Conservation (phyloP, 2,888 invertebrate genomes). For the Clunio marinus region DNA sequence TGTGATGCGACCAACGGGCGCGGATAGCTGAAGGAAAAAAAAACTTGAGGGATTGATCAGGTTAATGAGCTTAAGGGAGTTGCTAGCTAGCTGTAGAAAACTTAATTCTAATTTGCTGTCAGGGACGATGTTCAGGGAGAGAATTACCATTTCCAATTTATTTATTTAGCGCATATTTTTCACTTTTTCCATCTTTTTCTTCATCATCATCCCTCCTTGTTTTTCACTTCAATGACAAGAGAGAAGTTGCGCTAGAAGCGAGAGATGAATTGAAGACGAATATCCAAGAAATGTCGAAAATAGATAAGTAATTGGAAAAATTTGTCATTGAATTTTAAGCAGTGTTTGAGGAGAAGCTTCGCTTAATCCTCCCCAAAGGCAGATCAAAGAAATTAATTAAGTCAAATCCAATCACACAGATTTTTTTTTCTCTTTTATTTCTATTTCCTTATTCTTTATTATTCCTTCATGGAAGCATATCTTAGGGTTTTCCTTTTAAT, state of each 20-base stretch:
- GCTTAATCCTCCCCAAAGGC: background rate
- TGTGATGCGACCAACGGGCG: background rate
- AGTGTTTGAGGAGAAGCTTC: background rate
- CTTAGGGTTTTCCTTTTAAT: background rate
- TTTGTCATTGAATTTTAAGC: background rate
- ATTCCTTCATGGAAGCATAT: no score
- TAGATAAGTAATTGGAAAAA: constrained; percentile 1
- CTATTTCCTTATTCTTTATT: no score
- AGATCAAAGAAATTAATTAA: constrained; percentile 22
- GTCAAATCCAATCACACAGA: background rate
- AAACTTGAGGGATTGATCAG: background rate
- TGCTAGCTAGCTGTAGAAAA: background rate
- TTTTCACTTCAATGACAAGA: no score
- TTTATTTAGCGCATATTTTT: background rate
- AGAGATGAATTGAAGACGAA: no score
- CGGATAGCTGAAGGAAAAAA: background rate
- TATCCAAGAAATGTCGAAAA: background rate
- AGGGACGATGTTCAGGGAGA: background rate
- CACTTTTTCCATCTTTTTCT: background rate
- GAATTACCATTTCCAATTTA: constrained; percentile 13
- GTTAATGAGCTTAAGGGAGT: constrained; percentile 23
- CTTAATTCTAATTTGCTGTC: constrained; percentile 7
- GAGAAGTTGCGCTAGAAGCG: no score
- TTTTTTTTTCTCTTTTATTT: background rate
- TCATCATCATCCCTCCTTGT: no score